Conservation (phyloP, 2,113 vertebrate genomes). For the Natator depressus region DNA sequence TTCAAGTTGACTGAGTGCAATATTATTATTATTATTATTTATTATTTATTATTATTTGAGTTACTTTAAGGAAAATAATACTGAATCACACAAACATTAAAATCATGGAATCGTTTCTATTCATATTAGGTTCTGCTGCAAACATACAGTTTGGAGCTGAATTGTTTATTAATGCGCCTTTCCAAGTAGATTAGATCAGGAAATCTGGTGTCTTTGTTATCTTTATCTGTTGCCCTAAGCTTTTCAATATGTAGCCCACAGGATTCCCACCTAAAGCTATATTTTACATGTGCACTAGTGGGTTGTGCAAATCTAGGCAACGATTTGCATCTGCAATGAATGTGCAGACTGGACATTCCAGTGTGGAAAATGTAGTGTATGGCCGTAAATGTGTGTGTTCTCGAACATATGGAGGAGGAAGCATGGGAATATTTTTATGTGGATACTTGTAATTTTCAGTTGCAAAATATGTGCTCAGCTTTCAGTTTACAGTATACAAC, state of each 20-base stretch:
- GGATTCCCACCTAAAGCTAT: rapidly evolving
- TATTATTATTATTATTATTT: too few relatives aligned
- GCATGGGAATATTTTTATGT: background rate
- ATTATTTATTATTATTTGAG: background rate
- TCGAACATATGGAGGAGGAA: background rate
- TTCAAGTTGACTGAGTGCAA: background rate
- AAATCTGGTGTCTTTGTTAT: background rate
- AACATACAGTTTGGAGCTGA: background rate
- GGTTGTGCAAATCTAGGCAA: rapidly evolving
- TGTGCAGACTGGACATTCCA: background rate
- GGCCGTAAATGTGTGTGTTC: background rate
- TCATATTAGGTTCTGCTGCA: background rate
- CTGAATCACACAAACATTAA: background rate
- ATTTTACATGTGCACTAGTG: background rate
- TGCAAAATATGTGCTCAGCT: background rate
- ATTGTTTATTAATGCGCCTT: background rate
- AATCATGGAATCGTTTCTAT: background rate
- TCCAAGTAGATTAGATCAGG: background rate
- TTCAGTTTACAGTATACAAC: background rate
- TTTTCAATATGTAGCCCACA: background rate
- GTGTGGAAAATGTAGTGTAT: background rate
- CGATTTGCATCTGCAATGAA: background rate
- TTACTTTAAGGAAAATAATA: background rate
- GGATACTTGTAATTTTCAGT: background rate
- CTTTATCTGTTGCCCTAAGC: background rate